Evolutionary conservation across 2,797 vertebrate species (phyloP), one percentile per base, ranked within the genome.

Genomic region (Apogon talboti): DNA sequence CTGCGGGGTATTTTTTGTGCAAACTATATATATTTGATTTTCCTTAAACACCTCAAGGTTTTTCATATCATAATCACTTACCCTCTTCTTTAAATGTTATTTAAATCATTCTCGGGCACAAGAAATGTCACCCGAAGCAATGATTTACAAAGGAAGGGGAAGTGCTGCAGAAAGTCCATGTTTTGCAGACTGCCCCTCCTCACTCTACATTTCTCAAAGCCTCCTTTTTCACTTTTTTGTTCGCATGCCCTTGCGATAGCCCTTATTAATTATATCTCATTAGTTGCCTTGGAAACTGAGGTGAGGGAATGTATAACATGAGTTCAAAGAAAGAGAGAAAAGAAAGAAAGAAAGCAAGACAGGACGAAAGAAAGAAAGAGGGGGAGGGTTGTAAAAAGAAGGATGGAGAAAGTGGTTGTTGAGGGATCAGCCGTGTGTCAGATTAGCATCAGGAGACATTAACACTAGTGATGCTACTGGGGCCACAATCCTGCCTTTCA

Each of bases 251-350:
- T 81, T 89, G 88, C 44, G 40, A 87, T 90, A 85, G 91, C 90
- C 84, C 89, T 92, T 93, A 94, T 94, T 95, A 94, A 95, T 94
- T 93, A 94, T 92, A 89, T 90, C 92, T 92, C 92, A 93, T 94
- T 94, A 93, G 93, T 94, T 92, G 93, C 93, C 91, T 91, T 92
- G 92, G 93, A 92, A 94, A 94, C 93, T 82, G 85, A 90, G 91
- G 92, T 92, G 89, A 93, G 82, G 82, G 66, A 84, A 91, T 78
- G 85, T 87, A 79, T 81, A 87, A 84, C 80, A 81, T 73, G 81
- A 81, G 78, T 83, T 80, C 66, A 83, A 81, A 84, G 79, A 82
- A 70, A 60, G 47, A 61, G 30, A 71, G 65, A 74, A 66, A 65
- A 44, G 57, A 61, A 55, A 65, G 58, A 69, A 81, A 60, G 56